Percentiles rank a stretch among this genome's conserved stretches.
Evolutionary conservation across 2,113 vertebrate genomes (phyloP).

Genomic region (Tapirus terrestris): DNA sequence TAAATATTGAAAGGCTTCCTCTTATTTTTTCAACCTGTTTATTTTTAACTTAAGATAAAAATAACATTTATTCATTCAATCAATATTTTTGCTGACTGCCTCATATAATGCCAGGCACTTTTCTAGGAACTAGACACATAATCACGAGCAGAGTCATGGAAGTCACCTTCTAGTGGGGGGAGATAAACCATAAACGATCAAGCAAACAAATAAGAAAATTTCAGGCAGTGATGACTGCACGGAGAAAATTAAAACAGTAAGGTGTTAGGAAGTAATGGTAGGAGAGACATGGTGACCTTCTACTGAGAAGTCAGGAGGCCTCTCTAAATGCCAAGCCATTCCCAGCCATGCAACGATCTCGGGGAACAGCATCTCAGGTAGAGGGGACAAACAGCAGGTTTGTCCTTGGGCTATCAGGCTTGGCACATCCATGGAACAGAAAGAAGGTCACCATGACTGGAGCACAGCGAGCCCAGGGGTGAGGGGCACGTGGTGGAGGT

Average conservation of each 20-base stretch:
- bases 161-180: background rate
- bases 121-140: background rate
- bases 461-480: background rate
- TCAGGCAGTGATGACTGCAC: background rate
- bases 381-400: background rate
- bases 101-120: background rate
- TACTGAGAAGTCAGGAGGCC: background rate
- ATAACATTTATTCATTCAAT: background rate
- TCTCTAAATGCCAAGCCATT: background rate
- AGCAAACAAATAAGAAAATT: background rate
- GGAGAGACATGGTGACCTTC: background rate
- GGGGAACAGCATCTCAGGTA: background rate
- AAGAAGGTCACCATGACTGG: background rate
- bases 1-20: background rate
- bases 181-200: background rate
- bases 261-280: background rate
- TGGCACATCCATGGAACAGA: background rate
- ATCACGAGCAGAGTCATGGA: background rate
- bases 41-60: background rate
- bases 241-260: slow-evolving; percentile 6
- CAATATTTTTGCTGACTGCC: background rate
- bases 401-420: background rate
- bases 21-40: background rate
- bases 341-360: background rate
- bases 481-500: background rate